Percentiles rank a stretch among this genome's conserved stretches.
These are phyloP conservation scores for Cryptotis parvus DNA, from an alignment of 2,113 vertebrate genomes.

Conservation along the genomic window DNA sequence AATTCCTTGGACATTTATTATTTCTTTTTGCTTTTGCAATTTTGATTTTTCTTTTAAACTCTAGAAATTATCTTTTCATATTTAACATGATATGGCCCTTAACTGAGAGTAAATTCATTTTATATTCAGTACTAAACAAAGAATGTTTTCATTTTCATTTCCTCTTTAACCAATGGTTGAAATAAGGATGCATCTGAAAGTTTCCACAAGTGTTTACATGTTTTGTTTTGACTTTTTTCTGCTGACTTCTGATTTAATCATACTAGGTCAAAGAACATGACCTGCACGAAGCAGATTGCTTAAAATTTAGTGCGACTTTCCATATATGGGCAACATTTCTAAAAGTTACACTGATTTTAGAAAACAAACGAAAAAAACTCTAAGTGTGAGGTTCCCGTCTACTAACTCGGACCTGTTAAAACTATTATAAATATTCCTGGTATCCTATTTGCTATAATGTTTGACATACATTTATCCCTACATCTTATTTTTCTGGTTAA, in stretches of 20 bases:
- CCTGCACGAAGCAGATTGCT: background rate
- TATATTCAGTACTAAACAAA: background rate
- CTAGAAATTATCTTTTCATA: background rate
- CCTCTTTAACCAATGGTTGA: background rate
- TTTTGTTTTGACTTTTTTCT: slow-evolving; percentile 32
- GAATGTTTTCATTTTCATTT: background rate
- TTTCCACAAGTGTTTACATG: background rate
- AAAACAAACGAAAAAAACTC: background rate
- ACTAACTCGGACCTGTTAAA: accelerated
- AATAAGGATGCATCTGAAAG: background rate
- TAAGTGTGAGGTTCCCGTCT: accelerated
- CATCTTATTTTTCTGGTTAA: background rate
- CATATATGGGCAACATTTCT: background rate
- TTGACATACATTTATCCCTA: background rate
- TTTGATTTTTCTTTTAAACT: background rate
- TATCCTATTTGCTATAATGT: background rate
- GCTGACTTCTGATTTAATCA: slow-evolving; percentile 29
- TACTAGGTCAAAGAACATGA: background rate
- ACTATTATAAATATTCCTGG: background rate
- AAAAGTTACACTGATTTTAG: background rate
- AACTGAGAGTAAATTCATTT: accelerated
- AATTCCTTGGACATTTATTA: background rate
- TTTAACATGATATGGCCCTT: background rate
- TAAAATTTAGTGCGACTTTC: background rate
- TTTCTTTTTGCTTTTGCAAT: background rate